Base-by-base conservation (phyloP, 2,888 invertebrate species). In the Urechis unicinctus region DNA sequence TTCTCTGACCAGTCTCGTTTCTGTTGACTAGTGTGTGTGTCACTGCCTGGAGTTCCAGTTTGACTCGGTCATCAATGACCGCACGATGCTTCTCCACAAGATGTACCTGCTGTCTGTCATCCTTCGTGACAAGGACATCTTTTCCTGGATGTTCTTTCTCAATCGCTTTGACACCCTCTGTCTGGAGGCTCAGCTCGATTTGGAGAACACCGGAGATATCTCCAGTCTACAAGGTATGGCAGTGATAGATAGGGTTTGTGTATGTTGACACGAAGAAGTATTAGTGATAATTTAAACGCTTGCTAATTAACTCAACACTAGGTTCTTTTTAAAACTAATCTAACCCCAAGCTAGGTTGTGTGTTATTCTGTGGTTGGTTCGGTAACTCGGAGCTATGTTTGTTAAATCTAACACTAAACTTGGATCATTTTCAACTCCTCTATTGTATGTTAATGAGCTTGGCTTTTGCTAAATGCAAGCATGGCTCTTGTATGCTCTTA, bases 31-130 rank as follows among this genome's bases (percentile, higher is more conserved):
- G 77, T 85, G 91, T 56, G 82, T 95, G 61, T 85, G 93, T 53
- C 86, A 88, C 82, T 97, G 97, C 78, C 81, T 98, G 80, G 97
- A 98, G 82, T 89, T 91, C 0, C 97, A 98, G 81, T 98, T 98
- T 81, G 98, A 98, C 82, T 85, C 90, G 59, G 94, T 97, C 61
- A 93, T 96, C 59, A 88, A 91, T 58, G 98, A 98, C 79, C 85
- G 98, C 43, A 94, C 96, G 0, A 89, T 97, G 85, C 91, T 99
- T 30, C 83, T 99, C 43, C 94, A 96, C 77, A 90, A 92, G 1
- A 84, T 98, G 53, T 92, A 93, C 77, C 91, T 96, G 75, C 83
- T 99, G 4, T 91, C 94, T 75, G 94, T 93, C 75, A 88, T 61
- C 17, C 83, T 97, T 30, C 89, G 89, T 66, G 91, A 95, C 76